Conservation (phyloP, 2,113 vertebrate genomes). For the cattle (Bos taurus) region ARS-UCD2.0 NC_037339.1:46955001-46955500, state of each 20-base stretch:
- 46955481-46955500: slow-evolving; percentile 16
- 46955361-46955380: slow-evolving; percentile 4
- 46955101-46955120: background rate
- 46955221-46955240: background rate
- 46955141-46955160: rapidly evolving
- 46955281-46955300: background rate
- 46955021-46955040: background rate
- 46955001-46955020: background rate
- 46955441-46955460: background rate
- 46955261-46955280: background rate
- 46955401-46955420: slow-evolving; percentile 7
- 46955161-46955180: background rate
- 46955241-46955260: background rate
- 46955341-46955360: background rate
- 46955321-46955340: background rate
- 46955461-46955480: slow-evolving; percentile 25
- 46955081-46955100: background rate
- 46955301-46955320: background rate
- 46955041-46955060: background rate
- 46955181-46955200: background rate
- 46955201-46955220: background rate
- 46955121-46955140: background rate
- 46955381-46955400: background rate
- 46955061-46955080: background rate
- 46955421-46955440: slow-evolving; percentile 26